Base-by-base conservation (phyloP, 2,888 invertebrate genomes). In the Agrochola circellaris region DNA sequence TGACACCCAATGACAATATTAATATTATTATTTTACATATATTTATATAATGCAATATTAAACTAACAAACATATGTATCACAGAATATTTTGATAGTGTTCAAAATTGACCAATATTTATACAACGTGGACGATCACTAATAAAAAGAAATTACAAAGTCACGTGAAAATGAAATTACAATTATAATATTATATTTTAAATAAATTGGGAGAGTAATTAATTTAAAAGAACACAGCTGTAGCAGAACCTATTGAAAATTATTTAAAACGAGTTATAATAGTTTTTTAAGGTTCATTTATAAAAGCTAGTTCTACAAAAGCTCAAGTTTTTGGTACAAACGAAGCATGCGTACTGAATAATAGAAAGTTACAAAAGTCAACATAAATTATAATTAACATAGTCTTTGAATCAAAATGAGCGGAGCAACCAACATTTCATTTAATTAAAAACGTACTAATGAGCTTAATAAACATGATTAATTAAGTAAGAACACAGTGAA, bases 41-140 rank as follows among this genome's bases (percentile, higher is more conserved):
- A 87, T 87, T 83, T 82, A 89, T 89, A 90, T 90, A 90, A 91
- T 90, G 89, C 90, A 91, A 90, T 91, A 88, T 90, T 87, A 91
- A 95, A 95, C 92, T 94, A 94, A 95, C 92, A 96, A 95, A 95
- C 92, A 94, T 93, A 95, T 95, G 90, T 96, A 96, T 96, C 96
- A 96, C 96, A 96, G 96, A 96, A 95, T 93, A 95, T 94, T 95
- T 95, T 95, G 95, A 96, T 96, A 95, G 96, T 95, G 94, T 95
- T 95, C 94, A 92, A 95, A 96, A 96, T 96, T 96, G 96, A 96
- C 96, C 93, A 94, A 93, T 92, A 91, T 91, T 91, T 92, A 79
- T 90, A 92, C 91, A 94, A 91, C 88, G 94, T 95, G 95, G 95
- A 95, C 93, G 91, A 92, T 91, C 90, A 94, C 91, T 82, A 85